phyloP scores from a whole-genome alignment of 2,113 vertebrate genomes.

The Hystrix brachyura region DNA sequence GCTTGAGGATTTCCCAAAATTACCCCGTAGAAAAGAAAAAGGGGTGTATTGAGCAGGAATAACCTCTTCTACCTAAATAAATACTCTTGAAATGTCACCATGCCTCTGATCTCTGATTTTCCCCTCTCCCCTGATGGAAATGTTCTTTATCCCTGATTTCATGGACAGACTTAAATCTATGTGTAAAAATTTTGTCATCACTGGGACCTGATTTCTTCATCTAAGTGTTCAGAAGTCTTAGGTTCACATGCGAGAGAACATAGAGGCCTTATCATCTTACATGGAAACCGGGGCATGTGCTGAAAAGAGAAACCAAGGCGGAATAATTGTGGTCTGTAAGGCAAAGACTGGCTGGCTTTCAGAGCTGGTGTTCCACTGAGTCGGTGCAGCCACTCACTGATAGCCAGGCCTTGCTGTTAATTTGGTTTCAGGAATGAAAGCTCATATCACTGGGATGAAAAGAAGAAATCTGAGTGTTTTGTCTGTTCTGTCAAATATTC shows the following conservation, averaged over 20 bases:
- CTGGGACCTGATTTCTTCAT: conserved; percentile 68
- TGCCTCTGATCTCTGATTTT: neutral
- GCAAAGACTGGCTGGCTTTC: neutral
- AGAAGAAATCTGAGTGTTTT: conserved; percentile 7
- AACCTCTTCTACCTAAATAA: conserved; percentile 26
- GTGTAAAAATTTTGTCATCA: conserved; percentile 75
- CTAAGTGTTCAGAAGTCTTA: conserved; percentile 29
- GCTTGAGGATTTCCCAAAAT: conserved; percentile 68
- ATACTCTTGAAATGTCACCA: neutral
- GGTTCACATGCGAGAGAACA: conserved; percentile 41
- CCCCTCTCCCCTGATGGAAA: neutral
- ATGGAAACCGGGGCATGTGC: conserved; percentile 62
- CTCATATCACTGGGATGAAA: neutral
- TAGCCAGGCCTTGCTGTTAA: neutral
- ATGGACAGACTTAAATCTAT: conserved; percentile 54
- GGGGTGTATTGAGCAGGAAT: neutral
- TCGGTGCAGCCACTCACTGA: neutral
- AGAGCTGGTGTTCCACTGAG: neutral
- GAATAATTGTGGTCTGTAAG: neutral
- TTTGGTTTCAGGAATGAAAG: neutral
- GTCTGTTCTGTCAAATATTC: neutral
- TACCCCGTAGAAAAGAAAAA: conserved; percentile 1
- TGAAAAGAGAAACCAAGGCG: conserved; percentile 21
- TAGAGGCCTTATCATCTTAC: conserved; percentile 68
- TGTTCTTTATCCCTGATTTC: conserved; percentile 50